Evolutionary conservation across 2,888 invertebrate species (phyloP).

Genomic region (Hoplodrina blanda): DNA sequence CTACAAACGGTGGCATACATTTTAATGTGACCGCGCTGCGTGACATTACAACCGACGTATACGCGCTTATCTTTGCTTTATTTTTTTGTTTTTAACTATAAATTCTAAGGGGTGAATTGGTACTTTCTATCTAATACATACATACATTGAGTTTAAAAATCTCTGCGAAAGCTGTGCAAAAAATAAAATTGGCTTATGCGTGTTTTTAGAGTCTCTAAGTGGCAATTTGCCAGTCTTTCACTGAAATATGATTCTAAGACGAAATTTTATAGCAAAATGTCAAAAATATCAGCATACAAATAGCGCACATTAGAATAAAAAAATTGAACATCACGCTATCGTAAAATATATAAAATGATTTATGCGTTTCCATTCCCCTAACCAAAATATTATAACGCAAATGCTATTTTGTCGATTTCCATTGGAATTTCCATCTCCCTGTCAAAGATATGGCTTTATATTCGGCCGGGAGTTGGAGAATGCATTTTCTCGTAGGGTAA

Average conservation of each 20-base stretch:
- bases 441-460: conserved; percentile 75
- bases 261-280: conserved; percentile 28
- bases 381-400: conserved; percentile 71
- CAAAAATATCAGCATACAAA: conserved; percentile 37
- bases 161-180: conserved; percentile 9
- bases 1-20: conserved; percentile 57
- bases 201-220: conserved; percentile 28
- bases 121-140: conserved; percentile 2
- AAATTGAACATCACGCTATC: conserved; percentile 34
- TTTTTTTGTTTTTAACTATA: conserved; percentile 22
- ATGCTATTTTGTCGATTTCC: conserved; percentile 76
- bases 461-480: conserved; percentile 72
- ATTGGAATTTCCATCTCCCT: conserved; percentile 74
- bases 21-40: conserved; percentile 56
- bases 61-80: conserved; percentile 38
- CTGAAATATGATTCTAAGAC: conserved; percentile 14
- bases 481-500: conserved; percentile 81
- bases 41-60: conserved; percentile 47
- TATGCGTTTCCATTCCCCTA: conserved; percentile 65
- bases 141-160: conserved; percentile 10
- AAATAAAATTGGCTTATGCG: conserved; percentile 10
- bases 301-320: conserved; percentile 52
- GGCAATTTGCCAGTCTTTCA: conserved; percentile 27
- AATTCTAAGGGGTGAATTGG: conserved; percentile 26
- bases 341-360: conserved; percentile 65